A percentile compares a stretch with the other conserved stretches of the same genome.
Evolutionary conservation across 64 coral and sea anemone species (phyloP).

Genomic region (Cladopsammia gracilis): DNA sequence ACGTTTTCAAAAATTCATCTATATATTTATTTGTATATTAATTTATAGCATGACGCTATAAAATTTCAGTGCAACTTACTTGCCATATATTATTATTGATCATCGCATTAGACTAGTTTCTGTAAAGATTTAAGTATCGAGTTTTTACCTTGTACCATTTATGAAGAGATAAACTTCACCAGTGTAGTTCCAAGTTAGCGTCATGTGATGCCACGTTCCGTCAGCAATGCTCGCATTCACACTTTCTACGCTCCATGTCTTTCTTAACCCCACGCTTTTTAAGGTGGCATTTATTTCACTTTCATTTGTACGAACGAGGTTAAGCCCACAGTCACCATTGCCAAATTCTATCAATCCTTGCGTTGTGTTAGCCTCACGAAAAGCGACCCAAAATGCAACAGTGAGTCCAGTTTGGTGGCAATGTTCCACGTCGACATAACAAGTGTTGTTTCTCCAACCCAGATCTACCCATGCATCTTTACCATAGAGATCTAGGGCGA

Average conservation of each 20-base stretch:
- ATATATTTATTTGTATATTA: too few relatives aligned
- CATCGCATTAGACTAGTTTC: too few relatives aligned
- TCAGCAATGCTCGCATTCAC: constrained; percentile 22
- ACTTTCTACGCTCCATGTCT: constrained; percentile 12
- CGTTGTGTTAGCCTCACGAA: neutral
- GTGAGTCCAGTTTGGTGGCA: constrained; percentile 33
- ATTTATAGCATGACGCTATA: too few relatives aligned
- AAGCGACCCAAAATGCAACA: constrained; percentile 36
- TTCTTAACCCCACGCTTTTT: constrained; percentile 11
- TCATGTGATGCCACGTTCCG: neutral
- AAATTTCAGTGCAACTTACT: too few relatives aligned
- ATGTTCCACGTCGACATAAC: constrained; percentile 26
- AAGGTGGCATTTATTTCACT: constrained; percentile 31
- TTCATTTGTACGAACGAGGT: neutral
- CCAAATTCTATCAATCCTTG: constrained; percentile 36
- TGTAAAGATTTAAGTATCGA: too few relatives aligned
- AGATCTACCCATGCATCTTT: constrained; percentile 15
- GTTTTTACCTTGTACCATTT: constrained; percentile 34
- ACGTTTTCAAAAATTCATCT: too few relatives aligned
- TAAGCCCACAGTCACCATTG: constrained; percentile 23
- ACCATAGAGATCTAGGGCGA: constrained; percentile 28
- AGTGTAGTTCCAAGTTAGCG: constrained; percentile 6
- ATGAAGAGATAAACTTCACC: constrained; percentile 24
- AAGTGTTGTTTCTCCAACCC: neutral
- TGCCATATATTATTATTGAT: too few relatives aligned